Base-by-base conservation (phyloP, 2,888 invertebrate genomes). In the Caenorhabditis doughertyi region DNA sequence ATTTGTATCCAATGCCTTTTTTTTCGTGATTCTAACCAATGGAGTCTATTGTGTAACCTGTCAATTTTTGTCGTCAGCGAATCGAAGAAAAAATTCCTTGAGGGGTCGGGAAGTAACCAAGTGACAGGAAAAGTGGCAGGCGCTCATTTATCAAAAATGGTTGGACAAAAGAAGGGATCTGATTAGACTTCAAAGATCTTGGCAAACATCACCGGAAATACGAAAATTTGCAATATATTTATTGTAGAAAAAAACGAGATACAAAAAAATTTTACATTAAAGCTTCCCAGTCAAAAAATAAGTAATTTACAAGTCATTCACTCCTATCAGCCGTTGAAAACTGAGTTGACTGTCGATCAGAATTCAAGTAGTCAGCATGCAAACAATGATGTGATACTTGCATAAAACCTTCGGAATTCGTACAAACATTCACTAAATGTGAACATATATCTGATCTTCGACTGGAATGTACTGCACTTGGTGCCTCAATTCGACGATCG, bases 401-500 rank as follows among this genome's bases (percentile, higher is more conserved):
- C 27, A 70, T 74, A 23, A 76, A 71, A 18, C 49, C 76, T 21
- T 83, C 83, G 11, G 79, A 44, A 18, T 83, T 81, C 21, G 79
- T 77, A 51, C 79, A 73, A 25, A 77, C 65, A 35, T 84, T 80
- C 21, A 84, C 82, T 35, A 84, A 49, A n/a, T 83, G 85, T 3
- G 85, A 83, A 49, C 85, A 84, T 55, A 77, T 82, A 11, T 85
- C 84, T 1, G 81, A 82, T 16, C 80, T 60, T 13, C 85, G 67
- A 3, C 79, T 60, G 1, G 82, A 83, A 35, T 67, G 67, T 8
- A 77, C 67, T 1, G 58, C 65, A 32, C 77, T 77, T 8, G 65
- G 51, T 16, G 73, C 72, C 25, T 82, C 77, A n/a, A 64, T 65
- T 62, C 67, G 58, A 9, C 81, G 47, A 11, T 82, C 81, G 25